phyloP scores from a whole-genome alignment of 64 coral and sea anemone genomes.

The Porites australiensis region DNA sequence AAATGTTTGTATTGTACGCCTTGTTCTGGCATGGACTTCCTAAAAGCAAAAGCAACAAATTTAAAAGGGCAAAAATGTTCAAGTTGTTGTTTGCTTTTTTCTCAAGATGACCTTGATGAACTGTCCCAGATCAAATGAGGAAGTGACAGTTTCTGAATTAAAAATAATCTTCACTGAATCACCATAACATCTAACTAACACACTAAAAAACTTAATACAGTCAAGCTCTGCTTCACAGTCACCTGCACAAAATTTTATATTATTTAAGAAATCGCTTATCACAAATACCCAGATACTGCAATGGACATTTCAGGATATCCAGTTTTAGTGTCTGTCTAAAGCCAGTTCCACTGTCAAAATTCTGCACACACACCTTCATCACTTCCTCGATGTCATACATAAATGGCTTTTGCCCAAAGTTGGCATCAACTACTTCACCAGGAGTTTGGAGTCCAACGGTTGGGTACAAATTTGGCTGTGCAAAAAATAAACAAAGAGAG shows the following conservation, averaged over 20 bases:
- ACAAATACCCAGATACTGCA: no score
- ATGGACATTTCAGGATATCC: no score
- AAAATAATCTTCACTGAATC: no score
- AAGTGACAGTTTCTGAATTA: no score
- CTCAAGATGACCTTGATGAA: neutral
- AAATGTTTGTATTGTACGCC: conserved; percentile 87
- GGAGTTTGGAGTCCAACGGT: conserved; percentile 99
- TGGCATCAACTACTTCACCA: conserved; percentile 96
- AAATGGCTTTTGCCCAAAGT: conserved; percentile 98
- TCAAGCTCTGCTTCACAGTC: no score
- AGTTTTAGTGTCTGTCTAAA: no score
- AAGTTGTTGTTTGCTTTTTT: neutral
- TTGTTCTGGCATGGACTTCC: conserved; percentile 84
- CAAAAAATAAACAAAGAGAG: neutral
- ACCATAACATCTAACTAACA: no score
- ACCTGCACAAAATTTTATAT: no score
- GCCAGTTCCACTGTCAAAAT: neutral
- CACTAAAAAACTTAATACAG: no score
- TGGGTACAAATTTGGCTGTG: conserved; percentile 89
- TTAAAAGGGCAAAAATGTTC: neutral
- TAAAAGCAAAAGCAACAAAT: conserved; percentile 17
- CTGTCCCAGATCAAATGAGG: neutral
- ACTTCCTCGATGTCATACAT: conserved; percentile 98
- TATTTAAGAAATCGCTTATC: no score
- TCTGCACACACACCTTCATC: conserved; percentile 75